A percentile compares a stretch with the other conserved stretches of the same genome.
Evolutionary conservation across 1,140 invertebrate species (phyloP).

Genomic region (Zelostemma sp.): DNA sequence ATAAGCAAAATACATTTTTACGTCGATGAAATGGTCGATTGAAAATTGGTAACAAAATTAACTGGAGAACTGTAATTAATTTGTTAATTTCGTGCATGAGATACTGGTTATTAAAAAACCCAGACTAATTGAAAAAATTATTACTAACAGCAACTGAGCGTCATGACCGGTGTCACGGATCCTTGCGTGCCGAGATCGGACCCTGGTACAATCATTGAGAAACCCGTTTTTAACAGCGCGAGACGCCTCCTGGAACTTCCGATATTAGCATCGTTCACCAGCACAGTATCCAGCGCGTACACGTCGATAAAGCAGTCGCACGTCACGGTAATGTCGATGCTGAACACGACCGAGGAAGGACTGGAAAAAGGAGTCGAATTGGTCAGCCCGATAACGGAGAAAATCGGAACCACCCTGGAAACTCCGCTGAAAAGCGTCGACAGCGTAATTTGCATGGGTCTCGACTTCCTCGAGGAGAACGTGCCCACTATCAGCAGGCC

Average conservation of each 20-base stretch:
- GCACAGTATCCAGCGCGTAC: constrained; percentile 47
- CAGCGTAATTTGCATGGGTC: constrained; percentile 64
- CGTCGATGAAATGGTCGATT: no score
- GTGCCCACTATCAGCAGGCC: constrained; percentile 68
- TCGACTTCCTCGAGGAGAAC: constrained; percentile 69
- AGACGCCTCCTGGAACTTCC: constrained; percentile 42
- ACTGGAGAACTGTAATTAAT: no score
- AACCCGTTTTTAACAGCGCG: constrained; percentile 31
- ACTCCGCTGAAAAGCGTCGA: constrained; percentile 68
- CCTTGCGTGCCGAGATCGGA: constrained; percentile 20
- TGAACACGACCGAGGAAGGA: constrained; percentile 45
- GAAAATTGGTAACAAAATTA: no score
- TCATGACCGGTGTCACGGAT: constrained; percentile 48
- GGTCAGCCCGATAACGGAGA: constrained; percentile 50
- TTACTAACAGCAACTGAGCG: constrained; percentile 52
- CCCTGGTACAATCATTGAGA: neutral
- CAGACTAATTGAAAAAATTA: constrained; percentile 1
- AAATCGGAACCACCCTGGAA: constrained; percentile 55
- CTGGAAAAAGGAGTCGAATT: constrained; percentile 49
- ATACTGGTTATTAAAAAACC: no score
- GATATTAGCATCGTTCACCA: constrained; percentile 37
- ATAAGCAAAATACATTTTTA: no score
- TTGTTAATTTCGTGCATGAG: no score
- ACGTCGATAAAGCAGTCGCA: constrained; percentile 48
- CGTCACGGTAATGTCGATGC: constrained; percentile 40